phyloP scores from a whole-genome alignment of 1,140 invertebrate genomes.

The Gryon sp. region DNA sequence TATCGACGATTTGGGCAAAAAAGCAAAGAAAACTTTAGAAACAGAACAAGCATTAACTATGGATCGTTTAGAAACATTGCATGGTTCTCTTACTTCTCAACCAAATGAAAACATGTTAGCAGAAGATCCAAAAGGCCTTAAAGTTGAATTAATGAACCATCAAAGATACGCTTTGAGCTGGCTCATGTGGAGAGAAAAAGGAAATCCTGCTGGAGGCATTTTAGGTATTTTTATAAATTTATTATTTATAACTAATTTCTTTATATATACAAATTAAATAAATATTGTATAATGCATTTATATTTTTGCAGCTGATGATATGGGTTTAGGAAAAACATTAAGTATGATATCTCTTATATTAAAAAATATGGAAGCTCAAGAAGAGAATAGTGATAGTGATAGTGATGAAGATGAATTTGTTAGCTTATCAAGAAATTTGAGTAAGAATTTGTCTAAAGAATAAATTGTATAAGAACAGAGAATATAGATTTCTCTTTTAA shows the following conservation, averaged over 20 bases:
- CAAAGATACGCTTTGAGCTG: conserved; percentile 93
- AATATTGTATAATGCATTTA: no score
- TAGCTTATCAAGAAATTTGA: conserved; percentile 65
- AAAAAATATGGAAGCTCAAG: conserved; percentile 58
- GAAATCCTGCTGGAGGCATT: conserved; percentile 90
- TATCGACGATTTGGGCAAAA: conserved; percentile 63
- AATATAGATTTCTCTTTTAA: conserved; percentile 1
- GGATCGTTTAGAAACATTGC: conserved; percentile 86
- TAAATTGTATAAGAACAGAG: no score
- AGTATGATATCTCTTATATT: conserved; percentile 90
- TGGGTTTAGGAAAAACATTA: conserved; percentile 96
- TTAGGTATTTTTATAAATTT: conserved; percentile 76
- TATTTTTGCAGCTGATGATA: conserved; percentile 92
- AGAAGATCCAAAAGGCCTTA: conserved; percentile 83
- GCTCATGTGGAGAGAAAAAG: conserved; percentile 92
- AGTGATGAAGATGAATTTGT: conserved; percentile 54
- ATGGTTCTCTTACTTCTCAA: conserved; percentile 84
- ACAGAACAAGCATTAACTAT: conserved; percentile 84
- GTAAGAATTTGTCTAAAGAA: no score
- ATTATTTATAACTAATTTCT: conserved; percentile 28
- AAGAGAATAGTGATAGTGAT: conserved; percentile 54
- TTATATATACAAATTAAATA: no score
- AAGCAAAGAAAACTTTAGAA: conserved; percentile 82
- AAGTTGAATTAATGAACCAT: conserved; percentile 88
- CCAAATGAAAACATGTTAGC: conserved; percentile 82